Conservation (phyloP, 2,888 invertebrate genomes). For the Dicycla oo region DNA sequence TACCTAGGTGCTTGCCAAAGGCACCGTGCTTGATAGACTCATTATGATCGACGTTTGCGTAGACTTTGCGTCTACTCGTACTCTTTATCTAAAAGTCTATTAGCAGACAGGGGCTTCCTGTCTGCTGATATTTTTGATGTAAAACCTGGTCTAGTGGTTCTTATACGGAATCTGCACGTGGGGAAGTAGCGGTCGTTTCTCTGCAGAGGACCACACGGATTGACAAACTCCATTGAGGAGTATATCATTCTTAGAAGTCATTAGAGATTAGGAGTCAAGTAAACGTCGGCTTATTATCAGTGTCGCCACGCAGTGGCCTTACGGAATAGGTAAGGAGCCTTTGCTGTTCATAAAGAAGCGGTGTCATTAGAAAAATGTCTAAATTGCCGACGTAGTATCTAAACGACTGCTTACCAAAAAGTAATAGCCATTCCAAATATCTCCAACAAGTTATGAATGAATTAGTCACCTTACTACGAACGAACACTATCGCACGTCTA, state of each 20-base stretch:
- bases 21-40: not conserved
- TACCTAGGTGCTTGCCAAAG: not conserved
- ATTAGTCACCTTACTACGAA: slow-evolving; percentile 63
- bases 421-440: slow-evolving; percentile 43
- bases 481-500: slow-evolving; percentile 58
- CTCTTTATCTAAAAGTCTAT: not conserved
- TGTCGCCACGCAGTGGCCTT: not conserved
- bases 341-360: not conserved
- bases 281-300: slow-evolving; percentile 1
- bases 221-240: not conserved
- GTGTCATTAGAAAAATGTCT: slow-evolving; percentile 16
- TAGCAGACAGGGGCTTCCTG: too few species aligned
- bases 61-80: not conserved
- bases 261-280: not conserved
- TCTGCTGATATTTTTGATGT: not conserved
- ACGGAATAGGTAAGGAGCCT: not conserved
- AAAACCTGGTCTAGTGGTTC: not conserved
- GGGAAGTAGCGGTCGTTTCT: not conserved
- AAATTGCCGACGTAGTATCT: slow-evolving; percentile 9
- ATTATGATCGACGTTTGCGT: not conserved
- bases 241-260: slow-evolving; percentile 5
- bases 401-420: slow-evolving; percentile 25
- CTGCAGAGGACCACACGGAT: not conserved
- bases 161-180: not conserved
- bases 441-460: slow-evolving; percentile 64